Conservation (phyloP, 2,888 invertebrate species). For the Conomelus anceps region DNA sequence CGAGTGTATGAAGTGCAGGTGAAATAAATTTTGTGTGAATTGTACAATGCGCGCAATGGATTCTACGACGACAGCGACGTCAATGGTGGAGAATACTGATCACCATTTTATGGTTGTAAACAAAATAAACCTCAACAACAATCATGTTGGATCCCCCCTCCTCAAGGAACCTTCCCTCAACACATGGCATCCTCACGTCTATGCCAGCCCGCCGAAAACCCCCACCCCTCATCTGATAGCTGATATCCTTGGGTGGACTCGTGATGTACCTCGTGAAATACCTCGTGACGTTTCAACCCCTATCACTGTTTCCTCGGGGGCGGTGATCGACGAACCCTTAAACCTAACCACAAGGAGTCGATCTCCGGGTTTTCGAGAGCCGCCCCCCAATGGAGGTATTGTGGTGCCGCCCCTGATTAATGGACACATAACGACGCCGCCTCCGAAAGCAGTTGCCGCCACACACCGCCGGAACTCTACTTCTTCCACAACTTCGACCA, state of each 20-base stretch:
- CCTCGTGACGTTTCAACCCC: background rate
- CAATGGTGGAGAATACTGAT: slow-evolving; percentile 14
- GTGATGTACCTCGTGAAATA: background rate
- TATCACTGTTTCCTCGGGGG: background rate
- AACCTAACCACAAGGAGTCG: slow-evolving; percentile 40
- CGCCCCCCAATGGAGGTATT: slow-evolving; percentile 16
- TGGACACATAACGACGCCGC: slow-evolving; percentile 8
- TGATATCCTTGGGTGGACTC: slow-evolving; percentile 64
- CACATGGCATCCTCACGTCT: slow-evolving; percentile 85
- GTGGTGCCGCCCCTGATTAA: background rate
- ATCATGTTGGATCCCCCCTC: slow-evolving; percentile 1
- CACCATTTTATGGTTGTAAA: background rate
- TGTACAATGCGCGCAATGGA: slow-evolving; percentile 24
- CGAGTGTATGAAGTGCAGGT: background rate
- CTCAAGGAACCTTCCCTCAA: slow-evolving; percentile 10
- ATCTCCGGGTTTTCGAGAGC: slow-evolving; percentile 27
- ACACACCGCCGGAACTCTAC: background rate
- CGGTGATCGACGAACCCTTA: slow-evolving; percentile 38
- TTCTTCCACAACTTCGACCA: background rate
- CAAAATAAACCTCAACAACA: slow-evolving; percentile 16
- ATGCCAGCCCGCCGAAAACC: slow-evolving; percentile 69
- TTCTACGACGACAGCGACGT: background rate
- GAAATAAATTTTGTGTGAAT: slow-evolving; percentile 11
- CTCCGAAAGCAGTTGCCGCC: background rate
- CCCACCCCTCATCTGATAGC: slow-evolving; percentile 84